phyloP scores from a whole-genome alignment of 1,140 invertebrate species.

The Antheraea mylitta region DNA sequence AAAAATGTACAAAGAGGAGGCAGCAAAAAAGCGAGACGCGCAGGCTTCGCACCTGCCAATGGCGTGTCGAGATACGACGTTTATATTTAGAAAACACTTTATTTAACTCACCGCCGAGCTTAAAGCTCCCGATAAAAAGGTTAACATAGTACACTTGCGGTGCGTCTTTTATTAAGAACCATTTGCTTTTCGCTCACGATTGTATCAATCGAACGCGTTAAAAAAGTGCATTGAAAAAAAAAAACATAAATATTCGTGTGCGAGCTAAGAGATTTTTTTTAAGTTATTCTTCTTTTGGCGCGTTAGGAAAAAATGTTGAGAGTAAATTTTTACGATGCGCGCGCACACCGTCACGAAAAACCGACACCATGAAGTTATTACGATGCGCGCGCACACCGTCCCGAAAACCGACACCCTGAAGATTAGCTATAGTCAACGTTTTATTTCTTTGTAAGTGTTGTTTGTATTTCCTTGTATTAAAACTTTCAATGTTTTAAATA shows the following conservation, averaged over 20 bases:
- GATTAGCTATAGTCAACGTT: no score
- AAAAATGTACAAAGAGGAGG: conserved; percentile 40
- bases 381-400: no score
- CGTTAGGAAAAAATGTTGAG: no score
- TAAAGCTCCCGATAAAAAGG: conserved; percentile 67
- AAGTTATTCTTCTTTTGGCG: no score
- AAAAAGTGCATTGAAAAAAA: conserved; percentile 10
- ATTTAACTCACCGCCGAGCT: conserved; percentile 69
- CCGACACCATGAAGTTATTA: no score
- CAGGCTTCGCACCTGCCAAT: conserved; percentile 70
- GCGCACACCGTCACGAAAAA: no score
- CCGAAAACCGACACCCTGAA: no score
- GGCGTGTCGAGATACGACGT: conserved; percentile 67
- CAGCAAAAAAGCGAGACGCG: conserved; percentile 39
- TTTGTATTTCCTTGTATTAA: no score
- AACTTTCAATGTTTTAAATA: no score
- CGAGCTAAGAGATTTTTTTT: conserved; percentile 8
- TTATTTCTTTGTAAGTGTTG: no score
- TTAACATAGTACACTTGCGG: conserved; percentile 52
- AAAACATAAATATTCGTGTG: conserved; percentile 18
- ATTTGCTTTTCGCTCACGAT: conserved; percentile 66
- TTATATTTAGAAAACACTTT: conserved; percentile 78
- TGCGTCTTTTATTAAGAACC: conserved; percentile 58
- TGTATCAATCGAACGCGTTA: conserved; percentile 55
- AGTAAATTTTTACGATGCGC: no score